These are phyloP conservation scores for Regulus satrapa DNA, from an alignment of 2,113 vertebrate species.

Conservation along the genomic window DNA sequence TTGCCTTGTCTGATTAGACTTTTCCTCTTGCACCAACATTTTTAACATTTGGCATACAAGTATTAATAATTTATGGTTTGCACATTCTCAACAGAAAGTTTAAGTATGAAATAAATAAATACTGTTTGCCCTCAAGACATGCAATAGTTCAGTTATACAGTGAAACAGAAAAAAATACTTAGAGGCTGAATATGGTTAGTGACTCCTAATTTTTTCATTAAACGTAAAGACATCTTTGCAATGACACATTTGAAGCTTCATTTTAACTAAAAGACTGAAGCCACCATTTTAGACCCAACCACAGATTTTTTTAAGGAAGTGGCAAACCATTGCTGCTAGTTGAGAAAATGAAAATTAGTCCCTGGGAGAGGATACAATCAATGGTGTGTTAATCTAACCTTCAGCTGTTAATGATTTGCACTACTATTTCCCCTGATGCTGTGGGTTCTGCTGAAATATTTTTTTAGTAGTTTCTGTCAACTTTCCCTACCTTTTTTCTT, in stretches of 20 bases:
- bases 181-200: neutral
- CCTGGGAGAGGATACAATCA: slow-evolving; percentile 70
- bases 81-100: neutral
- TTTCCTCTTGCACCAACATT: neutral
- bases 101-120: slow-evolving; percentile 48
- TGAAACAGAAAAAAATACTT: slow-evolving; percentile 49
- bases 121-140: slow-evolving; percentile 15
- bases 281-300: slow-evolving; percentile 45
- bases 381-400: slow-evolving; percentile 71
- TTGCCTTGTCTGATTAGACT: neutral
- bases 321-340: slow-evolving; percentile 60
- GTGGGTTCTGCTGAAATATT: slow-evolving; percentile 66
- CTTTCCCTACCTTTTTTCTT: slow-evolving; percentile 33
- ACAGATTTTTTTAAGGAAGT: slow-evolving; percentile 63
- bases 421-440: slow-evolving; percentile 61
- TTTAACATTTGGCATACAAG: neutral
- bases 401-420: slow-evolving; percentile 79
- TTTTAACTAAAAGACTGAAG: slow-evolving; percentile 47
- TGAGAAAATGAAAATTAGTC: slow-evolving; percentile 73
- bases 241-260: slow-evolving; percentile 31
- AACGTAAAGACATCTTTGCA: slow-evolving; percentile 37
- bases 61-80: slow-evolving; percentile 1
- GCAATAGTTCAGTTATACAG: slow-evolving; percentile 7
- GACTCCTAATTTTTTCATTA: slow-evolving; percentile 42
- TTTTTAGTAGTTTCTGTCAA: slow-evolving; percentile 68